Percentiles rank a stretch among this genome's conserved stretches.
These are phyloP conservation scores for Leistus spinibarbis DNA, from an alignment of 2,888 invertebrate genomes.

Conservation along the genomic window DNA sequence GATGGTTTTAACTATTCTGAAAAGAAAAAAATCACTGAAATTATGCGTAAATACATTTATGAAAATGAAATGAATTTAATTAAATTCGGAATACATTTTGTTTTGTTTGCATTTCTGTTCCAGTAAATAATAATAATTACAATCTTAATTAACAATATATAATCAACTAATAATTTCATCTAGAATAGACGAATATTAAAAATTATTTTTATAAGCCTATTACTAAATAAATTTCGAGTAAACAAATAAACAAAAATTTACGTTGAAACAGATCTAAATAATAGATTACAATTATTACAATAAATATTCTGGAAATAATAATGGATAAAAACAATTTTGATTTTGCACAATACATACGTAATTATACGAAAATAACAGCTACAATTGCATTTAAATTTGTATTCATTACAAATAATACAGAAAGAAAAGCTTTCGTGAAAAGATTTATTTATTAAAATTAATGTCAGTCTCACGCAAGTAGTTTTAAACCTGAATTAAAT, in stretches of 20 bases:
- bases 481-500: slow-evolving; percentile 32
- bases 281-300: slow-evolving; percentile 27
- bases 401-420: slow-evolving; percentile 28
- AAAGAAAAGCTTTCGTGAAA: slow-evolving; percentile 13
- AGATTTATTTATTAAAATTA: slow-evolving; percentile 34
- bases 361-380: slow-evolving; percentile 28
- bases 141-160: slow-evolving; percentile 29
- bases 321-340: slow-evolving; percentile 8
- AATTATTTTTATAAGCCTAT: neutral
- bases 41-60: neutral
- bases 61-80: slow-evolving; percentile 30
- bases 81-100: slow-evolving; percentile 32
- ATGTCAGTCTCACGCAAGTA: slow-evolving; percentile 37
- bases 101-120: slow-evolving; percentile 13
- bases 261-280: slow-evolving; percentile 15
- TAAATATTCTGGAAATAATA: slow-evolving; percentile 4
- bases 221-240: neutral
- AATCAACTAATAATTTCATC: neutral
- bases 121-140: slow-evolving; percentile 31
- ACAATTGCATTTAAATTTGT: slow-evolving; percentile 32
- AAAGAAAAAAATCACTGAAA: neutral
- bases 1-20: neutral
- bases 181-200: neutral
- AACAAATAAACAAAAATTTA: neutral
- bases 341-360: slow-evolving; percentile 18